A percentile compares a stretch with the other conserved stretches of the same genome.
These are phyloP conservation scores for Latheticus oryzae DNA, from an alignment of 2,888 invertebrate species.

Conservation along the genomic window DNA sequence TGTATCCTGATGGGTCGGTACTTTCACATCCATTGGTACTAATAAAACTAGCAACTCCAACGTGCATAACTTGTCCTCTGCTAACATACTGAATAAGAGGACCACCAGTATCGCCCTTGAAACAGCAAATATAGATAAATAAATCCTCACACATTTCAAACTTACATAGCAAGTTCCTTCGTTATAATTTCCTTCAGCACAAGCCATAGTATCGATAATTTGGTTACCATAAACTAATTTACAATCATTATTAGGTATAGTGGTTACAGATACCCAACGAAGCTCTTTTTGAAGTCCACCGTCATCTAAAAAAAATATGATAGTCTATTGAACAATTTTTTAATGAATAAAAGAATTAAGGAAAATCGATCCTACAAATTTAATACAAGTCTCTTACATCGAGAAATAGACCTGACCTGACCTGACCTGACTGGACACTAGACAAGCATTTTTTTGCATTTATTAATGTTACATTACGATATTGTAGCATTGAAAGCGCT, in stretches of 20 bases:
- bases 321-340: too few species aligned
- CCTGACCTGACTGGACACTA: too few species aligned
- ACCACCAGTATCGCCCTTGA: conserved; percentile 21
- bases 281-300: conserved; percentile 8
- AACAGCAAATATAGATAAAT: background rate
- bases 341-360: too few species aligned
- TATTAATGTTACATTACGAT: too few species aligned
- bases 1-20: conserved; percentile 18
- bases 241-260: conserved; percentile 9
- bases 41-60: conserved; percentile 15
- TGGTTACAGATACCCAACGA: conserved; percentile 10
- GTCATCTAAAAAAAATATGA: conserved; percentile 15
- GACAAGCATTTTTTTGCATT: too few species aligned
- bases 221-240: conserved; percentile 15
- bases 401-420: too few species aligned
- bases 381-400: too few species aligned
- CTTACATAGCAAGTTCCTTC: conserved; percentile 22
- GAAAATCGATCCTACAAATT: too few species aligned
- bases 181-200: conserved; percentile 24
- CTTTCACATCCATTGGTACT: conserved; percentile 22
- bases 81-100: conserved; percentile 16
- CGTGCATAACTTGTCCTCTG: conserved; percentile 8
- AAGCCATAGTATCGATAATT: conserved; percentile 16
- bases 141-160: background rate
- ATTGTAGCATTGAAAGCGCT: too few species aligned